Conservation (phyloP, 2,888 invertebrate genomes). For the Yponomeuta cagnagella region DNA sequence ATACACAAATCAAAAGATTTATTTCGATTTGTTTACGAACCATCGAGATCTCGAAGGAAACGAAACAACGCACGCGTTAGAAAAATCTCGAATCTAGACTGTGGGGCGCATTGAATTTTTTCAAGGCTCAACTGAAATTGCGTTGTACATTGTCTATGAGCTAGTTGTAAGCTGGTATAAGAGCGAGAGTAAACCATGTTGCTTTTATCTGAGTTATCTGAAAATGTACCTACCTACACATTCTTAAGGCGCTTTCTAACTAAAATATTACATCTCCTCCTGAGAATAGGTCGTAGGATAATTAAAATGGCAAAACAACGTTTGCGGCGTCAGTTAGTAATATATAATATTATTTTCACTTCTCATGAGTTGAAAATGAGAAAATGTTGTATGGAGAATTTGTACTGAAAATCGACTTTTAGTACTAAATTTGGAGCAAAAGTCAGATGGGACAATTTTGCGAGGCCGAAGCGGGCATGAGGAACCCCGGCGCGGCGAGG, state of each 20-base stretch:
- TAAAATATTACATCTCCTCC: no score
- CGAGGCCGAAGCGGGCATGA: no score
- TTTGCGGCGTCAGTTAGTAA: no score
- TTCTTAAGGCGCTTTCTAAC: neutral
- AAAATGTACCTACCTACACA: constrained; percentile 24
- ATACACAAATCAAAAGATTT: neutral
- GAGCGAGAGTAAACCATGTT: neutral
- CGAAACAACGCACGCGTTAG: neutral
- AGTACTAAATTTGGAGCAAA: no score
- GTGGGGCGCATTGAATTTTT: neutral
- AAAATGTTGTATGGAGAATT: no score
- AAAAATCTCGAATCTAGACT: neutral
- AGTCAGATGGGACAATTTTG: no score
- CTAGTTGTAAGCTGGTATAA: neutral
- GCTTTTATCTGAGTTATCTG: constrained; percentile 30
- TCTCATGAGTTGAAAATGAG: no score
- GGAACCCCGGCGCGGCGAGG: no score
- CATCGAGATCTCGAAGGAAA: neutral
- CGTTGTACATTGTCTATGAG: constrained; percentile 15
- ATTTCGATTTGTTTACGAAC: neutral
- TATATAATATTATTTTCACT: no score
- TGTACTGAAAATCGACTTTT: no score
- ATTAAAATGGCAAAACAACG: no score
- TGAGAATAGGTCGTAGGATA: no score
- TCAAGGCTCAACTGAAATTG: constrained; percentile 13